These are phyloP conservation scores for Morpho deidamia DNA, from an alignment of 2,888 invertebrate genomes.

Conservation along the genomic window DNA sequence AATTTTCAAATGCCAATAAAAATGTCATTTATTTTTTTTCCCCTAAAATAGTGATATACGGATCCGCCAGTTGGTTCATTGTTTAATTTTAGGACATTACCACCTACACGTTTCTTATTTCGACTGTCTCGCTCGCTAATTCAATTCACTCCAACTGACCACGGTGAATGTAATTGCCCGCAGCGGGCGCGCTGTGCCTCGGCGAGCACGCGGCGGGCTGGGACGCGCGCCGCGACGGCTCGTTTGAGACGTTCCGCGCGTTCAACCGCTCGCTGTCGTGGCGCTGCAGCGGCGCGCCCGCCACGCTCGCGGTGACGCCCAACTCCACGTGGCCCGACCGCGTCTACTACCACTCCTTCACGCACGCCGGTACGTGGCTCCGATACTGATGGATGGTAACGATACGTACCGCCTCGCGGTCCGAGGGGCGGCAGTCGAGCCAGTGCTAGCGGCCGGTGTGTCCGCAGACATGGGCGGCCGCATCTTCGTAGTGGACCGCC, in stretches of 20 bases:
- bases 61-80: no score
- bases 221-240: conserved; percentile 88
- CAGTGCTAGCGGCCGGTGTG: not conserved
- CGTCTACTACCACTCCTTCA: conserved; percentile 96
- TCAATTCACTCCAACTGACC: no score
- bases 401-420: conserved; percentile 58
- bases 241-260: conserved; percentile 87
- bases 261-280: conserved; percentile 88
- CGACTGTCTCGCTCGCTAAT: no score
- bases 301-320: conserved; percentile 87
- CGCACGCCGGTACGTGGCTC: conserved; percentile 85
- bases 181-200: conserved; percentile 23
- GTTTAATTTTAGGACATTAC: no score
- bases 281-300: conserved; percentile 85
- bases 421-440: no score
- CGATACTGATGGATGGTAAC: no score
- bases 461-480: conserved; percentile 90
- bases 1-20: no score
- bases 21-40: no score
- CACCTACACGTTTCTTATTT: no score
- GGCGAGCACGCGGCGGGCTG: conserved; percentile 35
- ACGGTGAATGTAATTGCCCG: not conserved
- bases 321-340: conserved; percentile 94
- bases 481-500: conserved; percentile 92
- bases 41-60: no score